These are phyloP conservation scores for Malaclemys terrapin DNA, from an alignment of 2,113 vertebrate species.

Conservation along the genomic window DNA sequence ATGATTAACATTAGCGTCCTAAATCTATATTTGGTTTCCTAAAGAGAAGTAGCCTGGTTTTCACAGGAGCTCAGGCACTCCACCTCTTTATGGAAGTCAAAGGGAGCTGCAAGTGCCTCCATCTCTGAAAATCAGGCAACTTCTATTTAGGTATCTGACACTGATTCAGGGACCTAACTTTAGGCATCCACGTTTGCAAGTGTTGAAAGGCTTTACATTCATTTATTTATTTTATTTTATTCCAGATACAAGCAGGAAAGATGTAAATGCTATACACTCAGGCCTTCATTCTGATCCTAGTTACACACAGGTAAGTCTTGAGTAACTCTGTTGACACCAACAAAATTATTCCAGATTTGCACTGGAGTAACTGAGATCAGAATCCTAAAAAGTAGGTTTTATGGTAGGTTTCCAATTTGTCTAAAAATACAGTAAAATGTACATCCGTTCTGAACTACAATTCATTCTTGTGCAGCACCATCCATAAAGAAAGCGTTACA, in stretches of 20 bases:
- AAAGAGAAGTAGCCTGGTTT: neutral
- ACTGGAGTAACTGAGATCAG: neutral
- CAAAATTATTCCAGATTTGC: neutral
- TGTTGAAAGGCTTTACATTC: neutral
- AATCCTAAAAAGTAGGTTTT: neutral
- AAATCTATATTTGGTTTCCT: neutral
- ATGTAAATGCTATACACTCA: neutral
- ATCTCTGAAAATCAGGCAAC: neutral
- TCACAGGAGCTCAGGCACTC: neutral
- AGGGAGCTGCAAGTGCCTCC: neutral
- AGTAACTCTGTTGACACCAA: neutral
- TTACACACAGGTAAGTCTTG: neutral
- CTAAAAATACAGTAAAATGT: neutral
- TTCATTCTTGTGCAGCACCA: neutral
- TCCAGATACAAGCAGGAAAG: neutral
- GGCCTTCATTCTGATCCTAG: neutral
- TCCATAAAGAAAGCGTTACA: neutral
- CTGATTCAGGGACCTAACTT: neutral
- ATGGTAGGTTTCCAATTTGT: neutral
- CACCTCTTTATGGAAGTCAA: neutral
- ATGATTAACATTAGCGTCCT: neutral
- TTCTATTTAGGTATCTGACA: neutral
- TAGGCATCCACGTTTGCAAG: neutral
- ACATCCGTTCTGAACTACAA: neutral
- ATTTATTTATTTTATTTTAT: conserved; percentile 6